A percentile compares a stretch with the other conserved stretches of the same genome.
Evolutionary conservation across 2,113 vertebrate genomes (phyloP).

Genomic region (Psammodynastes pulverulentus): DNA sequence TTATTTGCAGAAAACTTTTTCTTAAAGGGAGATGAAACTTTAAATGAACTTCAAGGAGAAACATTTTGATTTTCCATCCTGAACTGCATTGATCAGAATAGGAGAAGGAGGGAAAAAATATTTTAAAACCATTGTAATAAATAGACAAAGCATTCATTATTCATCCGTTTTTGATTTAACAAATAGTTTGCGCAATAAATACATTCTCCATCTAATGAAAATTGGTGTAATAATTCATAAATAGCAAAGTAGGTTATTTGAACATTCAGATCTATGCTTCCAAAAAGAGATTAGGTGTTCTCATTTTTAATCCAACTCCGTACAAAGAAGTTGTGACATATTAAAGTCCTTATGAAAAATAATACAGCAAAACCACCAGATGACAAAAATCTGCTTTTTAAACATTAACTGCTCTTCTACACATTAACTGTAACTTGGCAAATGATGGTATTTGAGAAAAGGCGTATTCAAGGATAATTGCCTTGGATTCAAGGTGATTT

Average conservation of each 20-base stretch:
- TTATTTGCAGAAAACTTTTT: neutral
- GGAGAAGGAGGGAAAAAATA: neutral
- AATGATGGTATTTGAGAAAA: no score
- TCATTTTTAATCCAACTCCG: neutral
- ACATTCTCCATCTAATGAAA: neutral
- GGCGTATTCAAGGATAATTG: neutral
- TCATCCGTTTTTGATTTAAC: neutral
- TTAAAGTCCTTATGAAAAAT: neutral
- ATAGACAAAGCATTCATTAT: neutral
- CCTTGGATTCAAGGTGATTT: neutral
- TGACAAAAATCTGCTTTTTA: neutral
- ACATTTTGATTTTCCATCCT: neutral
- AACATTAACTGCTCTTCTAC: neutral
- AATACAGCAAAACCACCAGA: neutral
- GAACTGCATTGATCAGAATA: neutral
- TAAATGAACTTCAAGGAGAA: neutral
- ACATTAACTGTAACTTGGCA: neutral
- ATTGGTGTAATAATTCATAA: neutral
- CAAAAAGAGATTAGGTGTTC: neutral
- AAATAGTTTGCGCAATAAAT: constrained; percentile 4
- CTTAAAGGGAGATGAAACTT: neutral
- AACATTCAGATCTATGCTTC: neutral
- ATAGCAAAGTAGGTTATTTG: neutral
- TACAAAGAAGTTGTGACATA: neutral
- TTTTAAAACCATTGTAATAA: neutral